These are phyloP conservation scores for Hippocampus guttulatus DNA, from an alignment of 2,113 vertebrate species.

Conservation along the genomic window DNA sequence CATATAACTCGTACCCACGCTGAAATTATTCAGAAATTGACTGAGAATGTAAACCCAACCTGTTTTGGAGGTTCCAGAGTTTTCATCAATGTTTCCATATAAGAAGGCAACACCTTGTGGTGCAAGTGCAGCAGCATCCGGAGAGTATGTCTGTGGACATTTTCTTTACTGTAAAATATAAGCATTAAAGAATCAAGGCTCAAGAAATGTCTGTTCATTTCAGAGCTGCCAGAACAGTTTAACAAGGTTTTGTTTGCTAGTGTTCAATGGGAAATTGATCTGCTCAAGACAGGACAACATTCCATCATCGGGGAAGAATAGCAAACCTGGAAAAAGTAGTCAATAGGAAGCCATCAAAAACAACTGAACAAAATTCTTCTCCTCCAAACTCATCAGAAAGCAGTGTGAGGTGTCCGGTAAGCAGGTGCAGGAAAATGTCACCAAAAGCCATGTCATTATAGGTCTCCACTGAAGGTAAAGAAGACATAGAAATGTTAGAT, in stretches of 20 bases:
- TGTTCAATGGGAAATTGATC: background rate
- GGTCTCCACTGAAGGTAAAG: conserved; percentile 77
- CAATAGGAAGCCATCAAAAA: conserved; percentile 92
- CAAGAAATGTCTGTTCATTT: background rate
- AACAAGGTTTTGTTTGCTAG: background rate
- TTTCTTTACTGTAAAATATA: conserved; percentile 83
- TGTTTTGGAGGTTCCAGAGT: conserved; percentile 90
- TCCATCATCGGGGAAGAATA: background rate
- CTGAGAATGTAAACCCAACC: conserved; percentile 62
- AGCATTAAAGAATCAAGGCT: background rate
- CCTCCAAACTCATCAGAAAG: conserved; percentile 88
- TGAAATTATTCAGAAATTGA: background rate
- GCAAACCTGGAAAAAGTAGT: conserved; percentile 84
- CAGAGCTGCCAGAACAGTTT: background rate
- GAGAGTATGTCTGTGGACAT: conserved; percentile 86
- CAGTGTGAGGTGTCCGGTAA: conserved; percentile 87
- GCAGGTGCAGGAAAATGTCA: conserved; percentile 95
- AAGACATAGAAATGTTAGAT: conserved; percentile 2
- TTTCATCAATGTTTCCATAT: conserved; percentile 83
- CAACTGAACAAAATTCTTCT: conserved; percentile 86
- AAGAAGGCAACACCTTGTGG: conserved; percentile 81
- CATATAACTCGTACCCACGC: background rate
- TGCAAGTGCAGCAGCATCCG: conserved; percentile 89
- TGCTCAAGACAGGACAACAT: background rate
- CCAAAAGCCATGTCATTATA: conserved; percentile 90